Evolutionary conservation across 92 coral and sea anemone species (phyloP), one percentile per base, ranked within the genome.

Genomic region (Phenganax subtilis): DNA sequence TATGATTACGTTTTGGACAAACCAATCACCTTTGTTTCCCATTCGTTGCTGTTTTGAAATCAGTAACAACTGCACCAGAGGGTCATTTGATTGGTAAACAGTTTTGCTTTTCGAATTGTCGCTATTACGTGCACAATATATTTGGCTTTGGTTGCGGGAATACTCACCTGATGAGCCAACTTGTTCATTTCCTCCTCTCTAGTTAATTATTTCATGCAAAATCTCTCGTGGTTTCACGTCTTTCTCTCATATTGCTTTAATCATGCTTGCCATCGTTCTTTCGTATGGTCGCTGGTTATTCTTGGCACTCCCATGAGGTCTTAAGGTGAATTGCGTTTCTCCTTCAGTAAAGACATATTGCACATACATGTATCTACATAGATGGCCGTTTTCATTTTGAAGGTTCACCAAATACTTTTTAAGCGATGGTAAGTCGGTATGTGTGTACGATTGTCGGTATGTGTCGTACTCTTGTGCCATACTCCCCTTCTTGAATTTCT

Each of bases 131-230:
- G 75, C 76, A 12, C 52, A 8, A 59, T 82, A 82, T 5, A 82
- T 82, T 58, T 82, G 85, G 9, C 28, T 57, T 0, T 79, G 75
- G 75, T 84, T 61, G 6, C 81, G 71, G 20, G 86, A 82, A 51
- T 75, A 84, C 30, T 84, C 86, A 8, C 82, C 86, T 0, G 85
- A 52, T 10, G 67, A 25, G 4, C 69, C 63, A 10, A 82, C 44
- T 37, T 30, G 61, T 1, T 74, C 51, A 3, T 75, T 84, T 4
- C 86, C 86, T 0, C 86, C 86, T 20, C 86, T 72, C 1, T 75
- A 63, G 10, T 84, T 75, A 11, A 84, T 84, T 0, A 84, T 60
- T 0, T 59, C 69, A 54, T 84, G 86, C 75, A 84, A 53, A 30
- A 84, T 54, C 27, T 74, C 81, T 37, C 85, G 81, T 77, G 37